Base-by-base conservation (phyloP, 2,113 vertebrate species). In the Notothenia coriiceps region DNA sequence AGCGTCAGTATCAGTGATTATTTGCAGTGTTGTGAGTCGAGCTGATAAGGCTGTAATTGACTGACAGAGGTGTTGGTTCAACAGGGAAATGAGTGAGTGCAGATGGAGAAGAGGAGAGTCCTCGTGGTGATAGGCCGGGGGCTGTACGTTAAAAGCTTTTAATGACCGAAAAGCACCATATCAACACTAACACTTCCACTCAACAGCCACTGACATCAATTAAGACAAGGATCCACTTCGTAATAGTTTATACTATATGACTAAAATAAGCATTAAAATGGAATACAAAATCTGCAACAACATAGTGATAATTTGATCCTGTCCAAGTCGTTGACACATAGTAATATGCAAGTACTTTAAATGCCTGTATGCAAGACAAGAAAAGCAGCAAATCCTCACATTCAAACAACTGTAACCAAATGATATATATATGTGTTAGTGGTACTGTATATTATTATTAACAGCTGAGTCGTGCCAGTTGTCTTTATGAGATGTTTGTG, bases 31-130 rank as follows among this genome's bases (percentile, higher is more conserved):
- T 62, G 40, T 56, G 47, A 18, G 57, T 10, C 0, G 10, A 25
- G n/a, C 52, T 66, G 61, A 71, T 61, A 18, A 50, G 33, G 29
- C 3, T 46, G 40, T 73, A n/a, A 59, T 13, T 11, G 52, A 75
- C 25, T 25, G 35, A 62, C n/a, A 49, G 54, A 15, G 69, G 11
- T 15, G 56, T 20, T 11, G 0, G 7, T 61, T 69, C 49, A 69
- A 29, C 66, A 69, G 33, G 20, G 11, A 4, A 33, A 50, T 29
- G 6, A 33, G 10, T 22, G 59, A 62, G n/a, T 29, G 15, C 33
- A 43, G 18, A 74, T 6, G 10, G 70, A 15, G 51, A 9, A 29
- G 67, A 57, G 40, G 49, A 70, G 46, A 77, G 73, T 43, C 52
- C 52, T 74, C 35, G 3, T 46, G 9, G 5, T 13, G 43, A 57